A percentile compares a stretch with the other conserved stretches of the same genome.
phyloP scores from a whole-genome alignment of 2,113 vertebrate species.

The Talpa occidentalis region DNA sequence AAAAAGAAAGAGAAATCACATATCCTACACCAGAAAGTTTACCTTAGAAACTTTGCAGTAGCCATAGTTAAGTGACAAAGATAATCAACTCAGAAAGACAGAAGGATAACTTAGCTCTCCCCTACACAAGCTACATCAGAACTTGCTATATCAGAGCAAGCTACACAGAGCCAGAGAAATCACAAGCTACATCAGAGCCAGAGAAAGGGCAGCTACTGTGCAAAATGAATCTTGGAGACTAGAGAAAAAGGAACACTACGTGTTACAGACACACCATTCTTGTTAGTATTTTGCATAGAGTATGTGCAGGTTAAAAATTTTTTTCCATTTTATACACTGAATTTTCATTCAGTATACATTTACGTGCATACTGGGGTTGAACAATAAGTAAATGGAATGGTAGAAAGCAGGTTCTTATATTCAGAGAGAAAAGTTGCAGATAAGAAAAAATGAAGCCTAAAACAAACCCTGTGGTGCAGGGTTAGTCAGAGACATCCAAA shows the following conservation, averaged over 20 bases:
- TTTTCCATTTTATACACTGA: too few relatives aligned
- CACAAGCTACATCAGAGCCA: background rate
- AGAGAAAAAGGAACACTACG: background rate
- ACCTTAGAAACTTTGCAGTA: background rate
- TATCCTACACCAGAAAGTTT: background rate
- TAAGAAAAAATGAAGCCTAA: background rate
- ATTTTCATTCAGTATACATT: background rate
- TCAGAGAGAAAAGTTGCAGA: background rate
- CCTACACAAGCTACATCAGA: background rate
- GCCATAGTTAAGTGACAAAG: slow-evolving; percentile 30
- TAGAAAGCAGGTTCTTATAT: background rate
- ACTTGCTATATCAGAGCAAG: too few relatives aligned
- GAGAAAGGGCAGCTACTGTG: background rate
- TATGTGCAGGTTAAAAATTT: background rate
- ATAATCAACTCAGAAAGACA: slow-evolving; percentile 43
- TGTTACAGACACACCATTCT: background rate
- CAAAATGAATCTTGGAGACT: background rate
- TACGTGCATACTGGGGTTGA: background rate
- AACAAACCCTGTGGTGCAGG: background rate
- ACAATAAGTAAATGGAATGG: background rate
- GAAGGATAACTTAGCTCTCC: background rate
- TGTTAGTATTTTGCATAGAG: background rate
- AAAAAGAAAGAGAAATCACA: slow-evolving; percentile 18
- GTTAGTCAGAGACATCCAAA: background rate
- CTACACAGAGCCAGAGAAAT: too few relatives aligned